Evolutionary conservation across 2,888 invertebrate species (phyloP).

Genomic region (Heteromurus nitidus): DNA sequence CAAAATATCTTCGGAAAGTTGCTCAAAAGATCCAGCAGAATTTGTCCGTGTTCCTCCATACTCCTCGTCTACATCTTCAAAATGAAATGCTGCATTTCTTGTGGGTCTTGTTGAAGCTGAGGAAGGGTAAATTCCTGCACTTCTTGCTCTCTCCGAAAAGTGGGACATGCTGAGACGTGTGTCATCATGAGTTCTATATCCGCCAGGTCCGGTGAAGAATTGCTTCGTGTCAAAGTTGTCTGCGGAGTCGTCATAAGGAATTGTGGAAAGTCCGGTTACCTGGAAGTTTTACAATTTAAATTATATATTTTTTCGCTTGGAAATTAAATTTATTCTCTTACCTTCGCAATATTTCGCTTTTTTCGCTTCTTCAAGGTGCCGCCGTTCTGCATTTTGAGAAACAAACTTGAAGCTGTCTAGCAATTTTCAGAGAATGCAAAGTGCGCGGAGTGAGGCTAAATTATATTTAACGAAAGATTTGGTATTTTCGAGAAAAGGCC

Average conservation of each 20-base stretch:
- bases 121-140: not conserved
- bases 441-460: too few species aligned
- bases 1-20: not conserved
- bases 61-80: slow-evolving; percentile 19
- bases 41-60: not conserved
- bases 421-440: too few species aligned
- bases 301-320: not conserved
- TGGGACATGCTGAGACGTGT: not conserved
- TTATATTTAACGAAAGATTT: too few species aligned
- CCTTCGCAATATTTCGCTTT: slow-evolving; percentile 42
- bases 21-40: not conserved
- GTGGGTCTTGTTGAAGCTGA: not conserved
- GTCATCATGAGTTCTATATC: not conserved
- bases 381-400: slow-evolving; percentile 54
- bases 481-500: too few species aligned
- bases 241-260: not conserved
- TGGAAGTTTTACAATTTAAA: not conserved
- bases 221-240: not conserved
- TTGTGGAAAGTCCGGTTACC: not conserved
- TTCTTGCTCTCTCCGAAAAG: not conserved
- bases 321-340: not conserved
- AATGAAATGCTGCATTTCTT: not conserved
- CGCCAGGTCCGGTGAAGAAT: not conserved
- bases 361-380: slow-evolving; percentile 49
- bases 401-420: too few species aligned